Conservation (phyloP, 2,888 invertebrate genomes). For the Sinohyriopsis cumingii region DNA sequence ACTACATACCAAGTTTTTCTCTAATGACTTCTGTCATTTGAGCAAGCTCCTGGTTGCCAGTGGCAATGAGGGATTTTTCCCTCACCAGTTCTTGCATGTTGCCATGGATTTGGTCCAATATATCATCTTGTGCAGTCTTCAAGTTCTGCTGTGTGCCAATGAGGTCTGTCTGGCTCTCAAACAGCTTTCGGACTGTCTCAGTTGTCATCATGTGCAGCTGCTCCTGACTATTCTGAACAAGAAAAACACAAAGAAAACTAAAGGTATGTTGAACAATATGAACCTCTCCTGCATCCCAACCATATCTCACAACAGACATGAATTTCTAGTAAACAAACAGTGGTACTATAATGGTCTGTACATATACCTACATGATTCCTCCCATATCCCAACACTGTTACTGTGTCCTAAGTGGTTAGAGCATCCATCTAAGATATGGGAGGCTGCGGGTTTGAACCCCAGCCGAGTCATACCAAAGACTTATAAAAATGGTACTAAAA, state of each 20-base stretch:
- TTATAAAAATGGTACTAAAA: too few relatives aligned
- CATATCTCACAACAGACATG: too few relatives aligned
- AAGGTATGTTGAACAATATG: too few relatives aligned
- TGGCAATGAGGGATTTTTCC: constrained; percentile 77
- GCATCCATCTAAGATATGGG: too few relatives aligned
- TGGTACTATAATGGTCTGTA: too few relatives aligned
- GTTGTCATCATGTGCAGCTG: constrained; percentile 73
- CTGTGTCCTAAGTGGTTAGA: too few relatives aligned
- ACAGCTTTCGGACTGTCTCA: constrained; percentile 72
- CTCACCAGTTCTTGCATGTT: constrained; percentile 77
- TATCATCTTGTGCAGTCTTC: constrained; percentile 59
- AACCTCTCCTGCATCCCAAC: too few relatives aligned
- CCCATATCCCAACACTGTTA: too few relatives aligned
- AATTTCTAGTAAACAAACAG: too few relatives aligned
- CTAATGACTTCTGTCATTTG: constrained; percentile 76
- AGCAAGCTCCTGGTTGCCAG: constrained; percentile 76
- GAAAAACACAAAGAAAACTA: neutral
- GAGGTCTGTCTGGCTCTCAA: constrained; percentile 74
- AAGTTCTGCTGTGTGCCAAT: constrained; percentile 74
- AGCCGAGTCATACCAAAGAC: too few relatives aligned
- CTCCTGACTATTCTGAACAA: constrained; percentile 73
- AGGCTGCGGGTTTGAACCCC: too few relatives aligned
- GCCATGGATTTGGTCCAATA: constrained; percentile 75
- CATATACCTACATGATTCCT: too few relatives aligned
- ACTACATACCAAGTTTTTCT: constrained; percentile 73